These are phyloP conservation scores for Crocallis elinguaria DNA, from an alignment of 2,888 invertebrate genomes.

Conservation along the genomic window DNA sequence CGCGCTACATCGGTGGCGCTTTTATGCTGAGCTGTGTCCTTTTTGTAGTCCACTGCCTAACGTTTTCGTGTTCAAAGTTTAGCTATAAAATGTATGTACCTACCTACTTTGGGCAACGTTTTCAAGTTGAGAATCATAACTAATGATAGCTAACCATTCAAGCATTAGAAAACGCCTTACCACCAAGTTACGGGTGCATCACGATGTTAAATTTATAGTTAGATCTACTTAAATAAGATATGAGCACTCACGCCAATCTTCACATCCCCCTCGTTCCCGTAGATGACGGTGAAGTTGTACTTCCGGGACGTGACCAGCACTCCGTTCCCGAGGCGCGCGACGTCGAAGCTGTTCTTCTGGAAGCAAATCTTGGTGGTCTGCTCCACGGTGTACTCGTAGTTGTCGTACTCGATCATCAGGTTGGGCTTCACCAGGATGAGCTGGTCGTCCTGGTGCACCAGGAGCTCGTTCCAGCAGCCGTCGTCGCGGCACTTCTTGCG, in stretches of 20 bases:
- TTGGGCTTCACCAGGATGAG: slow-evolving; percentile 85
- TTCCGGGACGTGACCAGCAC: slow-evolving; percentile 88
- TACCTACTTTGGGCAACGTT: too few species aligned
- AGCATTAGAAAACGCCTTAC: too few species aligned
- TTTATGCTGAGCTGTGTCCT: too few species aligned
- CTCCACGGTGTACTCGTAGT: slow-evolving; percentile 85
- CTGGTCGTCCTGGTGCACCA: slow-evolving; percentile 86
- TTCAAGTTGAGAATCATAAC: too few species aligned
- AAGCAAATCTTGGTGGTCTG: slow-evolving; percentile 86
- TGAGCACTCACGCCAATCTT: slow-evolving; percentile 87
- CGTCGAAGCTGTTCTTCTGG: slow-evolving; percentile 86
- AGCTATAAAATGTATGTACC: too few species aligned
- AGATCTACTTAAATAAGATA: too few species aligned
- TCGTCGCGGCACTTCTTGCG: slow-evolving; percentile 86
- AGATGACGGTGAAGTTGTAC: slow-evolving; percentile 90
- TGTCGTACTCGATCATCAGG: slow-evolving; percentile 88
- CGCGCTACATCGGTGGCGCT: too few species aligned
- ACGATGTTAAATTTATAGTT: too few species aligned
- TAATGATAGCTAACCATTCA: too few species aligned
- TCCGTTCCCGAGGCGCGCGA: slow-evolving; percentile 88
- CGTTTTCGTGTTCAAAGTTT: too few species aligned
- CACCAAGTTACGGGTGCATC: too few species aligned
- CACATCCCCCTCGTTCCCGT: slow-evolving; percentile 87
- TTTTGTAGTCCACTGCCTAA: too few species aligned
- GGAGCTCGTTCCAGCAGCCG: slow-evolving; percentile 86